Evolutionary conservation across 2,888 invertebrate species (phyloP).

Genomic region (Philonicus albiceps): DNA sequence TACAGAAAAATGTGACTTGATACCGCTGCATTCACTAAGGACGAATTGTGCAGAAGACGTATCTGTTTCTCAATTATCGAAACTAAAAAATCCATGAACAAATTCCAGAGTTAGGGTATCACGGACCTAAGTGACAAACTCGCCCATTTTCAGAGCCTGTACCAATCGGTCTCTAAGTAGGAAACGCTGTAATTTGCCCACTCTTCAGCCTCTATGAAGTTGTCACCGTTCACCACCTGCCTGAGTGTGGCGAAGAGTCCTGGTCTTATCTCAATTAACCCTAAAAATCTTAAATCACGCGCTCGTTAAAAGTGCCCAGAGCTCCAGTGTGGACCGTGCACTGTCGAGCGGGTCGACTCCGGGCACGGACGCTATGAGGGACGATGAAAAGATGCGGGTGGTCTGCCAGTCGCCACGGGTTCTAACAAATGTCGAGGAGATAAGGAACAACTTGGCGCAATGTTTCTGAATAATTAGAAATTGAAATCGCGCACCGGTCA

Average conservation of each 20-base stretch:
- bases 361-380: conserved; percentile 40
- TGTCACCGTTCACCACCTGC: conserved; percentile 10
- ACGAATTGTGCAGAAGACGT: not conserved
- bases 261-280: conserved; percentile 35
- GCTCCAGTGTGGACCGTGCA: not conserved
- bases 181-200: not conserved
- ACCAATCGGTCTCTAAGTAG: not conserved
- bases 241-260: not conserved
- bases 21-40: not conserved
- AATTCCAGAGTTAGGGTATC: not conserved
- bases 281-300: conserved; percentile 35
- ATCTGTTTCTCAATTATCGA: not conserved
- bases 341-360: conserved; percentile 24
- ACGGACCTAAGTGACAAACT: not conserved
- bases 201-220: not conserved
- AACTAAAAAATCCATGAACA: not conserved
- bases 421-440: conserved; percentile 47
- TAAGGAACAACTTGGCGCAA: conserved; percentile 41
- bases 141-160: not conserved
- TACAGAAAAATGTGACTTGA: not conserved
- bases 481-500: conserved; percentile 1
- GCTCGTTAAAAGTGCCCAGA: conserved; percentile 17
- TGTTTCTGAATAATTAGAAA: conserved; percentile 40
- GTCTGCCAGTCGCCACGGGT: conserved; percentile 44
- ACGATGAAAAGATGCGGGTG: conserved; percentile 45